Conservation (phyloP, 2,888 invertebrate genomes). For the Homarus gammarus region DNA sequence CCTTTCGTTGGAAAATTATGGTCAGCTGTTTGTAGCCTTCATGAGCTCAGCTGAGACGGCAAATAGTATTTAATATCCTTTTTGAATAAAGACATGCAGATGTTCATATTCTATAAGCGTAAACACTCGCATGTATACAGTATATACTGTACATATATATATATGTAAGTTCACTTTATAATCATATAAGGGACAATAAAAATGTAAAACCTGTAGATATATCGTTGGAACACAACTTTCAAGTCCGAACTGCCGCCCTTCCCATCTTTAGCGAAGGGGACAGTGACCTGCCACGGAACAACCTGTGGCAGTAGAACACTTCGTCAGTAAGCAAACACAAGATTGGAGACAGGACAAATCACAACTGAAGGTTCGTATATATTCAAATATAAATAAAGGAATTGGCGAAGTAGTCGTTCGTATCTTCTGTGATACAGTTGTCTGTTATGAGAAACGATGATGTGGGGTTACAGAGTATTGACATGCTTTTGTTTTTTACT, state of each 20-base stretch:
- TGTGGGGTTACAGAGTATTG: too few species aligned
- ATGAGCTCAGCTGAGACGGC: too few species aligned
- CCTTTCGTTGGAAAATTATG: too few species aligned
- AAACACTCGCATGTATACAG: too few species aligned
- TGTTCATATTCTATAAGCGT: too few species aligned
- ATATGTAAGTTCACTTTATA: too few species aligned
- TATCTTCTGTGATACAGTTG: constrained; percentile 5
- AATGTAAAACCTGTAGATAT: background rate
- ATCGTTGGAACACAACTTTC: background rate
- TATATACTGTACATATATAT: too few species aligned
- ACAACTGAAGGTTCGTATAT: background rate
- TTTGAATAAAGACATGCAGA: too few species aligned
- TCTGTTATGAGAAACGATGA: background rate
- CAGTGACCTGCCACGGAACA: constrained; percentile 85
- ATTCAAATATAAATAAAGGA: background rate
- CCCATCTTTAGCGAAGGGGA: constrained; percentile 52
- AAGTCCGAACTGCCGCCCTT: constrained; percentile 36
- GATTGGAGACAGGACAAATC: constrained; percentile 77
- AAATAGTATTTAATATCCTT: too few species aligned
- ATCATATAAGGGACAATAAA: too few species aligned
- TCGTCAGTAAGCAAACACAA: constrained; percentile 80
- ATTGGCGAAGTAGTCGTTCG: background rate
- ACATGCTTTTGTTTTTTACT: background rate
- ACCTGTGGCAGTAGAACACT: constrained; percentile 84
- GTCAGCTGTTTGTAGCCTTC: too few species aligned